Conservation (phyloP, 2,797 vertebrate genomes). For the Brachymystax lenok region DNA sequence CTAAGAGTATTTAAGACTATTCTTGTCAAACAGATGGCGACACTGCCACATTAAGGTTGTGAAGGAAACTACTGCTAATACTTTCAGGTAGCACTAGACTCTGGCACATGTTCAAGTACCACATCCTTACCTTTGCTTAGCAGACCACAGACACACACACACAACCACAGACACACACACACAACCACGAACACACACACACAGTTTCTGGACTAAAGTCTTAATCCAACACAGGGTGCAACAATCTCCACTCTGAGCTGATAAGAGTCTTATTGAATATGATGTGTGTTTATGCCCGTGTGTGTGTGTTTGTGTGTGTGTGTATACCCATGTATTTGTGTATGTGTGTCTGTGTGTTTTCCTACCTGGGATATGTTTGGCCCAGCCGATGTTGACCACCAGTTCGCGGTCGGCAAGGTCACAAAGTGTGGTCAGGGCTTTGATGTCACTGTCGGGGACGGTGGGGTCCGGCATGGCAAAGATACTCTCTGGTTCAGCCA, state of each 20-base stretch:
- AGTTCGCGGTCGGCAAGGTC: slow-evolving; percentile 95
- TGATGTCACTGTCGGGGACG: slow-evolving; percentile 95
- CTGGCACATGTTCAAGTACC: slow-evolving; percentile 28
- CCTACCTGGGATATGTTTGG: slow-evolving; percentile 96
- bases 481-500: slow-evolving; percentile 95
- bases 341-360: slow-evolving; percentile 11
- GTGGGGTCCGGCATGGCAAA: slow-evolving; percentile 97
- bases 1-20: too few relatives aligned
- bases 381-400: slow-evolving; percentile 98
- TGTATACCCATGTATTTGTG: slow-evolving; percentile 11
- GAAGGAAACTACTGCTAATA: too few relatives aligned
- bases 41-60: too few relatives aligned
- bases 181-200: slow-evolving; percentile 20
- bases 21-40: too few relatives aligned
- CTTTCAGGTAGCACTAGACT: slow-evolving; percentile 15
- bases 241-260: neutral
- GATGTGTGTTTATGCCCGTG: neutral
- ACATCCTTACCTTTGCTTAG: neutral
- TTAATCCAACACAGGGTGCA: neutral
- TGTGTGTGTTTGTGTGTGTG: slow-evolving; percentile 5
- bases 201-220: neutral
- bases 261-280: neutral
- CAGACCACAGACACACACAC: slow-evolving; percentile 5
- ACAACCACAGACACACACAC: slow-evolving; percentile 33
- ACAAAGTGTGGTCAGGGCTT: slow-evolving; percentile 95